These are phyloP conservation scores for Penaeus monodon DNA, from an alignment of 2,888 invertebrate genomes.

Conservation along the genomic window DNA sequence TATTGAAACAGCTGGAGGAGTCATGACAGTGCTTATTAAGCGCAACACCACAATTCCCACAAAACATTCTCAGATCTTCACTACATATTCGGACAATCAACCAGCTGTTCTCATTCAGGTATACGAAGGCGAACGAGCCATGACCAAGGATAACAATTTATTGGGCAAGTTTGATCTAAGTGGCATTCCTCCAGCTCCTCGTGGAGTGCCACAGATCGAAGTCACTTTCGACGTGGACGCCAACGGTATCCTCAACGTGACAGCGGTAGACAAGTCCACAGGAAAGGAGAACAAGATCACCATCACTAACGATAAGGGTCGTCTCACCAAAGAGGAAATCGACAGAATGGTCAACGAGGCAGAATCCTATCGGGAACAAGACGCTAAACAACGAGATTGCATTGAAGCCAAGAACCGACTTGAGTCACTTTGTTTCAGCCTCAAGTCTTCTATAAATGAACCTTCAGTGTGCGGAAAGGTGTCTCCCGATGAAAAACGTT, in stretches of 20 bases:
- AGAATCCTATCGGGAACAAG: slow-evolving; percentile 73
- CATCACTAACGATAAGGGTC: slow-evolving; percentile 77
- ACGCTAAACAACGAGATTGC: slow-evolving; percentile 71
- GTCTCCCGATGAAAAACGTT: slow-evolving; percentile 83
- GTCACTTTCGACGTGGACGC: slow-evolving; percentile 75
- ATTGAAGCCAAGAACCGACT: slow-evolving; percentile 72
- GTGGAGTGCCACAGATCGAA: slow-evolving; percentile 85
- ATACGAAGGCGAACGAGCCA: slow-evolving; percentile 89
- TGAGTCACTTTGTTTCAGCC: slow-evolving; percentile 71
- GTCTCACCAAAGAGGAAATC: slow-evolving; percentile 77
- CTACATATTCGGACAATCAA: slow-evolving; percentile 33
- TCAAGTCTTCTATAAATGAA: slow-evolving; percentile 90
- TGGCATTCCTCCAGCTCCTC: slow-evolving; percentile 92
- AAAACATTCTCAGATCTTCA: slow-evolving; percentile 35
- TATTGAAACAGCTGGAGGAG: slow-evolving; percentile 46
- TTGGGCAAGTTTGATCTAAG: slow-evolving; percentile 96
- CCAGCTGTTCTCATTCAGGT: slow-evolving; percentile 27
- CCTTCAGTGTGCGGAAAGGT: slow-evolving; percentile 94
- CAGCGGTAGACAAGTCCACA: slow-evolving; percentile 91
- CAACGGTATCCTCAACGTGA: slow-evolving; percentile 96
- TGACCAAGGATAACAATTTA: slow-evolving; percentile 95
- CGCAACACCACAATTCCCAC: slow-evolving; percentile 60
- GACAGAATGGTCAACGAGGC: slow-evolving; percentile 76
- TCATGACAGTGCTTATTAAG: slow-evolving; percentile 53
- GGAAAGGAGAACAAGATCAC: slow-evolving; percentile 89